Conservation (phyloP, 2,797 vertebrate genomes). For the Nannoperca obscura region DNA sequence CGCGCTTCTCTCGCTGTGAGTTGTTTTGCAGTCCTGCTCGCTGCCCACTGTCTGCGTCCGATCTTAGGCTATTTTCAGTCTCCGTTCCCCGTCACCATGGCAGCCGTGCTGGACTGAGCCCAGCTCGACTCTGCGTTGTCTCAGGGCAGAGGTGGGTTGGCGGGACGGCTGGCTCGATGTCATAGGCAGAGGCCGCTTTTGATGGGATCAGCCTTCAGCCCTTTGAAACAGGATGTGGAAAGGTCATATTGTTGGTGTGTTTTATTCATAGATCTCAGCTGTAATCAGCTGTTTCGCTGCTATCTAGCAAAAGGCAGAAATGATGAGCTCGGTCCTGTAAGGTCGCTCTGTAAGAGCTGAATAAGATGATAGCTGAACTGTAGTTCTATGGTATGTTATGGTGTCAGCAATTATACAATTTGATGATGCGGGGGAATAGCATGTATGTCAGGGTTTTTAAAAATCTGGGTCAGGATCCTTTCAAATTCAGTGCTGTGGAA, state of each 20-base stretch:
- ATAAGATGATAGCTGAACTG: slow-evolving; percentile 15
- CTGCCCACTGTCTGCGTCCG: slow-evolving; percentile 40
- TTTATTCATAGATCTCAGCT: slow-evolving; percentile 55
- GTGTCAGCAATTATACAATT: slow-evolving; percentile 40
- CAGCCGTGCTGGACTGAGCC: slow-evolving; percentile 61
- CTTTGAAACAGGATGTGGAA: slow-evolving; percentile 71
- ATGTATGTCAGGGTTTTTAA: slow-evolving; percentile 34
- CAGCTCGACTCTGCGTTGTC: slow-evolving; percentile 42
- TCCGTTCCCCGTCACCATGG: slow-evolving; percentile 69
- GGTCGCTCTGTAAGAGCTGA: slow-evolving; percentile 5
- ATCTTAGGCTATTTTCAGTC: slow-evolving; percentile 55
- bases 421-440: slow-evolving; percentile 27
- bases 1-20: slow-evolving; percentile 35
- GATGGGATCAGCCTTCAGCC: slow-evolving; percentile 71
- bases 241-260: slow-evolving; percentile 70
- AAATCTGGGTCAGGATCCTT: slow-evolving; percentile 56
- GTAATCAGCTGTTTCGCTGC: slow-evolving; percentile 42
- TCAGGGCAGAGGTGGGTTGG: slow-evolving; percentile 61
- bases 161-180: slow-evolving; percentile 54
- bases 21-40: slow-evolving; percentile 45
- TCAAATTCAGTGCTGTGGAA: slow-evolving; percentile 32
- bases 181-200: slow-evolving; percentile 62
- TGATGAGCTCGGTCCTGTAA: neutral
- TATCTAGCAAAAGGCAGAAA: slow-evolving; percentile 13
- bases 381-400: neutral